Conservation (phyloP, 2,888 invertebrate genomes). For the Himalopsyche anomala region DNA sequence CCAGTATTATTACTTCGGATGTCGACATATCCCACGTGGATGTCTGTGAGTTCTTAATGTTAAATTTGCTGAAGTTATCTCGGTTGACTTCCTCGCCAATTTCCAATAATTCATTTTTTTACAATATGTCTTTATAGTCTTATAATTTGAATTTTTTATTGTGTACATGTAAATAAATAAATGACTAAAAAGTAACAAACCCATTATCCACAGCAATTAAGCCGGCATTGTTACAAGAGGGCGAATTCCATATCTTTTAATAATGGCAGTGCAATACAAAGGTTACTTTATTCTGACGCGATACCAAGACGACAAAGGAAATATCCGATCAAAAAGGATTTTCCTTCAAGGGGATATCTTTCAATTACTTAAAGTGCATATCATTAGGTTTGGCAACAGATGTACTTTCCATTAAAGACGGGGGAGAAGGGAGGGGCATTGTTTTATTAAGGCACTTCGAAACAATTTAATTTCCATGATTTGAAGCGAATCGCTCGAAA, state of each 20-base stretch:
- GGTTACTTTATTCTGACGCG: constrained; percentile 51
- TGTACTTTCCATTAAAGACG: constrained; percentile 29
- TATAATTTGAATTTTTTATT: too few relatives aligned
- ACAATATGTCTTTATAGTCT: too few relatives aligned
- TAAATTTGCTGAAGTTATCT: too few relatives aligned
- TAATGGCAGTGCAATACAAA: constrained; percentile 46
- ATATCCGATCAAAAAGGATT: constrained; percentile 47
- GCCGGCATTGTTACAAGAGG: not conserved
- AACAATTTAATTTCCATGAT: constrained; percentile 43
- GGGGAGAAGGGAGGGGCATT: not conserved
- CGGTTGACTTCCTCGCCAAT: too few relatives aligned
- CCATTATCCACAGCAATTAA: not conserved
- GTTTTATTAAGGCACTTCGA: constrained; percentile 38
- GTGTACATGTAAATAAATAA: too few relatives aligned
- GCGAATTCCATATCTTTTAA: constrained; percentile 45
- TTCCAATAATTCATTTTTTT: too few relatives aligned
- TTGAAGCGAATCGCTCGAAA: constrained; percentile 28
- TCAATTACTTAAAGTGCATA: constrained; percentile 50
- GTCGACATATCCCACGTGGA: too few relatives aligned
- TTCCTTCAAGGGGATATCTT: constrained; percentile 25
- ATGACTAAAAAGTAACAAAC: not conserved
- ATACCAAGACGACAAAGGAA: constrained; percentile 44
- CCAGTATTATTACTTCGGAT: too few relatives aligned
- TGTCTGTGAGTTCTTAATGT: too few relatives aligned
- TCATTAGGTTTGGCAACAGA: constrained; percentile 44